phyloP scores from a whole-genome alignment of 2,113 vertebrate genomes.

The Aythya baeri region DNA sequence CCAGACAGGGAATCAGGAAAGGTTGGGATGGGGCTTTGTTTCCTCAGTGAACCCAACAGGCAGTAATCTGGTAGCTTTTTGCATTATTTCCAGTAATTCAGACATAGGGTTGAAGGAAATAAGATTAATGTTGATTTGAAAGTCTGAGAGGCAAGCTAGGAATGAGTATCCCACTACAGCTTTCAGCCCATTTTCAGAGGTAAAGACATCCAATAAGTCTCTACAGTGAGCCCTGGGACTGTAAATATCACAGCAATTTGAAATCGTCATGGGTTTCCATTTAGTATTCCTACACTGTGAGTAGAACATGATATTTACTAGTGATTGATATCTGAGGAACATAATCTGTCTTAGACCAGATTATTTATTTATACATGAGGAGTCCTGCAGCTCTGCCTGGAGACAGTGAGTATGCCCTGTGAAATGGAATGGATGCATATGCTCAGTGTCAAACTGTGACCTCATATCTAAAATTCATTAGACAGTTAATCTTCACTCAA shows the following conservation, averaged over 20 bases:
- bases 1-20: not conserved
- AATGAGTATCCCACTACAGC: not conserved
- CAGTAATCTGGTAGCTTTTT: not conserved
- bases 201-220: conserved; percentile 46
- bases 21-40: not conserved
- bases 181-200: not conserved
- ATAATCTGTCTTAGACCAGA: conserved; percentile 46
- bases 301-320: conserved; percentile 33
- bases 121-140: not conserved
- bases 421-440: not conserved
- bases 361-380: conserved; percentile 61
- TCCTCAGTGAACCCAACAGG: not conserved
- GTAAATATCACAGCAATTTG: conserved; percentile 46
- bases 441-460: not conserved
- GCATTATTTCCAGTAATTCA: not conserved
- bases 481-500: not conserved
- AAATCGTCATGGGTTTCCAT: conserved; percentile 58
- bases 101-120: not conserved
- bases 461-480: conserved; percentile 19
- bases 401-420: not conserved
- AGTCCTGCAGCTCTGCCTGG: conserved; percentile 48
- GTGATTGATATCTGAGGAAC: conserved; percentile 49
- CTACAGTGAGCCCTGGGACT: not conserved
- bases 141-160: conserved; percentile 4
- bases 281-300: conserved; percentile 42